phyloP scores from a whole-genome alignment of 2,888 invertebrate species.

The Rotaria magnacalcarata region DNA sequence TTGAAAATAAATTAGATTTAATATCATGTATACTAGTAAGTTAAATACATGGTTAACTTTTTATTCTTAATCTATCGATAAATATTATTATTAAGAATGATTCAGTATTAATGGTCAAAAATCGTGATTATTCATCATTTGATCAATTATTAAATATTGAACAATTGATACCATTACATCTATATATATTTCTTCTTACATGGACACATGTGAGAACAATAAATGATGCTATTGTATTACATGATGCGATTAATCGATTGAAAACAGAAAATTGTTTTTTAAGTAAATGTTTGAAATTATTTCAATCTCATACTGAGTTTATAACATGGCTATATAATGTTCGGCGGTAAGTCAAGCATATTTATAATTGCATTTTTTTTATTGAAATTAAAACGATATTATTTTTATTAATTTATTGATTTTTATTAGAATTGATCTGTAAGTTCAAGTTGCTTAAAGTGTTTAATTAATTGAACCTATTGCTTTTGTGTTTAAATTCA shows the following conservation, averaged over 20 bases:
- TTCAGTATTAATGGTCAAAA: constrained; percentile 1
- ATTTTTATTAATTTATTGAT: background rate
- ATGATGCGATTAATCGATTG: background rate
- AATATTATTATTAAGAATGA: background rate
- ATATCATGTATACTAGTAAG: background rate
- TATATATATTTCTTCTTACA: background rate
- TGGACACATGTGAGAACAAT: constrained; percentile 21
- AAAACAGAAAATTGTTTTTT: background rate
- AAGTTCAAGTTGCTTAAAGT: background rate
- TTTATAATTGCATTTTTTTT: no score
- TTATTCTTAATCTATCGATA: background rate
- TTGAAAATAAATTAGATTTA: constrained; percentile 32
- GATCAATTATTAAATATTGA: constrained; percentile 34
- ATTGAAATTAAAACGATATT: background rate
- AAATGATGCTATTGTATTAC: constrained; percentile 21
- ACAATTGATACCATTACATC: background rate
- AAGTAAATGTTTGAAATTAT: background rate
- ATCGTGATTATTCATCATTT: constrained; percentile 35
- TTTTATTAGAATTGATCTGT: background rate
- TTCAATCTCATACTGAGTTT: constrained; percentile 27
- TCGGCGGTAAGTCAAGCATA: background rate
- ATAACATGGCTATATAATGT: constrained; percentile 17
- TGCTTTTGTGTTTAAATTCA: background rate
- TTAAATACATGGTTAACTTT: background rate
- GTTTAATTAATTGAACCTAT: background rate